phyloP scores from a whole-genome alignment of 2,113 vertebrate genomes.

The Caloenas nicobarica region DNA sequence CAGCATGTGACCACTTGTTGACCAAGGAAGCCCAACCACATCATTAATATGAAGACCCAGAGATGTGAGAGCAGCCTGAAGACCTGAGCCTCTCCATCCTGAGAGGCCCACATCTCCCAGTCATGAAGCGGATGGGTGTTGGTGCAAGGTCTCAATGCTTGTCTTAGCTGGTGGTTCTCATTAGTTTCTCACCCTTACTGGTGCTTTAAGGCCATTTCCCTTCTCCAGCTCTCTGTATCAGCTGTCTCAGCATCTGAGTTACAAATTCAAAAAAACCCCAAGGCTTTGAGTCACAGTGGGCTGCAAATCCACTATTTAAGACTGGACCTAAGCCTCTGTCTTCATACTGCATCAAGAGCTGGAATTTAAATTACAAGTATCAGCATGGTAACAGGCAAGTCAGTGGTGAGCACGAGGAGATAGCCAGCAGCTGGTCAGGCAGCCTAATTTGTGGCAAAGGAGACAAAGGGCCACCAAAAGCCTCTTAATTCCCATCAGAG shows the following conservation, averaged over 20 bases:
- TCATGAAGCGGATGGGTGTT: neutral
- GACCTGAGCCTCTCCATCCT: neutral
- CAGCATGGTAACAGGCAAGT: neutral
- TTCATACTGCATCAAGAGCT: neutral
- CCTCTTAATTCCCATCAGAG: neutral
- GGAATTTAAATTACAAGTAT: neutral
- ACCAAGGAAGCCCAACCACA: neutral
- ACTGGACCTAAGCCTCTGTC: neutral
- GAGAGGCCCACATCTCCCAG: neutral
- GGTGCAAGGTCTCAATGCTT: neutral
- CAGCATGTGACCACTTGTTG: accelerated
- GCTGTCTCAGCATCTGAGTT: neutral
- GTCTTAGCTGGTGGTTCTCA: neutral
- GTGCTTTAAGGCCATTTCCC: neutral
- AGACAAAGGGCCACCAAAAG: neutral
- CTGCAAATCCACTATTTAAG: neutral
- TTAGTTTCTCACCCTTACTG: neutral
- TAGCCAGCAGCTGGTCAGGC: neutral
- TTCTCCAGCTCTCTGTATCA: accelerated
- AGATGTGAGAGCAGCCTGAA: neutral
- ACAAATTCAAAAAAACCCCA: neutral
- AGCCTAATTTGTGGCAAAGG: neutral
- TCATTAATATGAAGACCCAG: accelerated
- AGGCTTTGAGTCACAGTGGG: neutral
- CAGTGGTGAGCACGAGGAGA: neutral